Evolutionary conservation across 2,113 vertebrate species (phyloP).

Genomic region (Pampusana beccarii): DNA sequence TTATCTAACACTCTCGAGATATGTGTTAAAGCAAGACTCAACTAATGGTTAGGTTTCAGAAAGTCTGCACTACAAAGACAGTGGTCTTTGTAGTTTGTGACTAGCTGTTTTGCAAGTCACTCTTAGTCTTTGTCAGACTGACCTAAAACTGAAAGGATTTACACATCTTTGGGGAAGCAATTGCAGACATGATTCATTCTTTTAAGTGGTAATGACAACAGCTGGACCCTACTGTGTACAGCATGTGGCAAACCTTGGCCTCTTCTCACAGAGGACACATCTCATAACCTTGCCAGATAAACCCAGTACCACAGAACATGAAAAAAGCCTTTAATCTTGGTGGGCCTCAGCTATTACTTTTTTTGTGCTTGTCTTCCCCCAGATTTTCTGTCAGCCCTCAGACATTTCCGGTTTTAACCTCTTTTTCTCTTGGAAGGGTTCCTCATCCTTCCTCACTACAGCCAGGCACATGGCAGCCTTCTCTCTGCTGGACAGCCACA

Average conservation of each 20-base stretch:
- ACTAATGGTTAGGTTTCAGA: too few relatives aligned
- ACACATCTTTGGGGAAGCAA: too few relatives aligned
- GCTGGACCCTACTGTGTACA: background rate
- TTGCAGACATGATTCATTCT: too few relatives aligned
- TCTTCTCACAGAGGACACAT: background rate
- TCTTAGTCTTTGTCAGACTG: too few relatives aligned
- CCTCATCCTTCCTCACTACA: background rate
- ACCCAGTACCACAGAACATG: background rate
- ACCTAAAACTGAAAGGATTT: too few relatives aligned
- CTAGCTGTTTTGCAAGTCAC: too few relatives aligned
- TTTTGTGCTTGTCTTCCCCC: background rate
- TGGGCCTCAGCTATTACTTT: background rate
- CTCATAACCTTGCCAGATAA: background rate
- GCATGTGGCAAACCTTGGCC: background rate
- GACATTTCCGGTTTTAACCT: background rate
- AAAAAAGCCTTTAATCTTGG: background rate
- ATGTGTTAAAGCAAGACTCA: too few relatives aligned
- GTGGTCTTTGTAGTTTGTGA: too few relatives aligned
- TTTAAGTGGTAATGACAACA: too few relatives aligned
- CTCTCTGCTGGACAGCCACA: background rate
- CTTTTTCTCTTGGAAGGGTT: background rate
- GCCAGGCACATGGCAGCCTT: background rate
- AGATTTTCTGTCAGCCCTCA: background rate
- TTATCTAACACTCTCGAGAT: too few relatives aligned
- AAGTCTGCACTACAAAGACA: too few relatives aligned